Evolutionary conservation across 2,113 vertebrate species (phyloP), one percentile per base, ranked within the genome.

Genomic region (Siphamia tubifer): DNA sequence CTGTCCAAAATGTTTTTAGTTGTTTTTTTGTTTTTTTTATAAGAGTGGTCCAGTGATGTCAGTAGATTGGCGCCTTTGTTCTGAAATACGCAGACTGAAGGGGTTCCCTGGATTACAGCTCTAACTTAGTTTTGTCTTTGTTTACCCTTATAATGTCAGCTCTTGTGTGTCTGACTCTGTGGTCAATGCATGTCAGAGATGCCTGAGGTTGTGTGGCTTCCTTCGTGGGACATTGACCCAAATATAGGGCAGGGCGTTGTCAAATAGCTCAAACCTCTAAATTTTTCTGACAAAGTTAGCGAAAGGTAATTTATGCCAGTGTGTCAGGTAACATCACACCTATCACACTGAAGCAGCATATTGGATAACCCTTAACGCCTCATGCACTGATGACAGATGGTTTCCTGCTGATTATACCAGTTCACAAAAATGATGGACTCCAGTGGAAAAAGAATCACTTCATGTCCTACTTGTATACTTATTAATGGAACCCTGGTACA

Each of bases 201-300:
- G 88, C 86, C 85, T 91, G 88, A 85, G 88, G 89, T 89, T 43
- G 40, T 51, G 78, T 68, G 87, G 87, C 80, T 89, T 85, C 81
- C 79, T 71, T 19, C 32, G 70, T 13, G 65, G 64, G 82, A 66
- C 74, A 53, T 43, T 77, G 49, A 58, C 77, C 82, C 77, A 82
- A 77, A 80, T 81, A 39, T 76, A 85, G 83, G 83, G 64, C 77
- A 87, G 88, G 86, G 86, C 85, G 84, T 85, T 82, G 79, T 77
- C 77, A 32, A 30, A 77, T 49, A 25, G 31, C 27, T 58, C 47
- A 13, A 62, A 69, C 11, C 21, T 49, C 30, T 25, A 2, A 9
- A 2, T 20, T 67, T 66, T 65, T 71, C 17, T 30, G 13, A 4
- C 2, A 35, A 67, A 57, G 21, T 7, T 23, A 62, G 23, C 23